Evolutionary conservation across 2,797 vertebrate species (phyloP).

Genomic region (Gymnothorax javanicus): DNA sequence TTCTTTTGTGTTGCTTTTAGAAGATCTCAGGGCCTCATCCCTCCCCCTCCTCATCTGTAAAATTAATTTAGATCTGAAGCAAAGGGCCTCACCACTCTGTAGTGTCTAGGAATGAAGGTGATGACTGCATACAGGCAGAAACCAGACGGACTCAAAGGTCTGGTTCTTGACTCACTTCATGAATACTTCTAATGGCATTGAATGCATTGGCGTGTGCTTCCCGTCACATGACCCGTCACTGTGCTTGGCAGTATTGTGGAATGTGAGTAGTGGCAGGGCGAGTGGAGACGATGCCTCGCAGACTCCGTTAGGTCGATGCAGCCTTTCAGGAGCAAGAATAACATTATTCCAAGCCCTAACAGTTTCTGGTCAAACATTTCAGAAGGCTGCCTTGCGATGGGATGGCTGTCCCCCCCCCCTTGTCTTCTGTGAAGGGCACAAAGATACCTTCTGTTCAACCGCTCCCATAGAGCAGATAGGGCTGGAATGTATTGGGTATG

Average conservation of each 20-base stretch:
- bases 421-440: slow-evolving; percentile 39
- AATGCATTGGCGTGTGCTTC: neutral
- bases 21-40: slow-evolving; percentile 52
- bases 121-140: slow-evolving; percentile 27
- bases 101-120: slow-evolving; percentile 45
- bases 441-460: slow-evolving; percentile 38
- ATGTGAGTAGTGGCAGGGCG: neutral
- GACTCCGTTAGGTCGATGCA: neutral
- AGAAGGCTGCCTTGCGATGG: slow-evolving; percentile 35
- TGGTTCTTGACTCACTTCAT: neutral
- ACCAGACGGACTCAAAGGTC: slow-evolving; percentile 25
- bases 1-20: slow-evolving; percentile 53
- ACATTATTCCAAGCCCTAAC: slow-evolving; percentile 43
- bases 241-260: neutral
- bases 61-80: slow-evolving; percentile 69
- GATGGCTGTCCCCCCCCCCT: neutral
- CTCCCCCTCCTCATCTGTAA: slow-evolving; percentile 58
- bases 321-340: slow-evolving; percentile 40
- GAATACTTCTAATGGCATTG: neutral
- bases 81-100: slow-evolving; percentile 47
- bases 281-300: neutral
- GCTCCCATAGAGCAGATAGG: slow-evolving; percentile 24
- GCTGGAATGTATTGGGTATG: slow-evolving; percentile 32
- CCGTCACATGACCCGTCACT: too few relatives aligned
- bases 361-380: slow-evolving; percentile 33